Conservation (phyloP, 2,888 invertebrate genomes). For the Malthinus seriepunctatus region DNA sequence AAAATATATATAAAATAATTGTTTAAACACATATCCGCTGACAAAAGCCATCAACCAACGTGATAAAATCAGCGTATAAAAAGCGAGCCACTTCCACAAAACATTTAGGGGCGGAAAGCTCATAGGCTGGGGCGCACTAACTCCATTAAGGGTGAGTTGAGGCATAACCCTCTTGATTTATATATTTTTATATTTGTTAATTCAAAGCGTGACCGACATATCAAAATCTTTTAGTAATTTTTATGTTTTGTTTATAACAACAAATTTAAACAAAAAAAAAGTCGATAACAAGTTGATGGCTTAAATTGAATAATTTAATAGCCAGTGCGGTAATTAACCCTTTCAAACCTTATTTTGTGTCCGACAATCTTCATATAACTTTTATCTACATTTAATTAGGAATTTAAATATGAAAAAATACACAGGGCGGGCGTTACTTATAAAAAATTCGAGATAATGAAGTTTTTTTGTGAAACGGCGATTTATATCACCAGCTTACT, state of each 20-base stretch:
- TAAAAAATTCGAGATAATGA: too few relatives aligned
- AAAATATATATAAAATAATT: slow-evolving; percentile 26
- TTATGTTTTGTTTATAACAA: slow-evolving; percentile 13
- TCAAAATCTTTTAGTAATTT: slow-evolving; percentile 26
- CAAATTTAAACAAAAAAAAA: not conserved
- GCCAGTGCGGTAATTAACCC: not conserved
- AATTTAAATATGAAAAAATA: too few relatives aligned
- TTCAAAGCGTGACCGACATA: slow-evolving; percentile 36
- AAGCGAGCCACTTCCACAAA: slow-evolving; percentile 32
- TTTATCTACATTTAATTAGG: too few relatives aligned
- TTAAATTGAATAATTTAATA: slow-evolving; percentile 9
- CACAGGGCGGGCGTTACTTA: too few relatives aligned
- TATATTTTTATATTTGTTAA: slow-evolving; percentile 40
- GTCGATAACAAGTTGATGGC: slow-evolving; percentile 5
- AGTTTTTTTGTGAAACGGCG: too few relatives aligned
- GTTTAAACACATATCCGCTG: slow-evolving; percentile 31
- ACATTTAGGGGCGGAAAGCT: slow-evolving; percentile 36
- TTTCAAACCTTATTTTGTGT: too few relatives aligned
- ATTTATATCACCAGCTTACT: too few relatives aligned
- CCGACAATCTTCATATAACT: too few relatives aligned
- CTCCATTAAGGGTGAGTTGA: slow-evolving; percentile 36
- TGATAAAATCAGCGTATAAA: slow-evolving; percentile 33
- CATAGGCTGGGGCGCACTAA: slow-evolving; percentile 33
- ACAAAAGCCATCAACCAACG: slow-evolving; percentile 32
- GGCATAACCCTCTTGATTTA: slow-evolving; percentile 38